phyloP scores from a whole-genome alignment of 2,797 vertebrate genomes.

The Synanceia verrucosa region DNA sequence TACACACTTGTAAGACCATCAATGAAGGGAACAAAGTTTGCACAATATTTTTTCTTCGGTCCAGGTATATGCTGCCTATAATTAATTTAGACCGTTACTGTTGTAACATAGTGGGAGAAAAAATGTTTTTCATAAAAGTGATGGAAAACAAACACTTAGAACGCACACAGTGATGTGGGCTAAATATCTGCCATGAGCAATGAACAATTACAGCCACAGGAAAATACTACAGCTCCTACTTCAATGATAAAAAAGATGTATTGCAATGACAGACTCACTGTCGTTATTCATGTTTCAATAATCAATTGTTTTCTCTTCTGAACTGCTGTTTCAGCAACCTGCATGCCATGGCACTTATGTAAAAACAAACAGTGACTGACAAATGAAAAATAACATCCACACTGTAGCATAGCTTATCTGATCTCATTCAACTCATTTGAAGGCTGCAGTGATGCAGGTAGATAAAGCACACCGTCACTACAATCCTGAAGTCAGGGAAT shows the following conservation, averaged over 20 bases:
- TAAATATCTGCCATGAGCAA: conserved; percentile 63
- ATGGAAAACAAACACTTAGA: conserved; percentile 63
- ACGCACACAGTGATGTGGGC: conserved; percentile 54
- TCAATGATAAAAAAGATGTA: conserved; percentile 60
- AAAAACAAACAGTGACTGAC: conserved; percentile 54
- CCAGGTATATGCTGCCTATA: conserved; percentile 64
- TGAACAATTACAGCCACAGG: conserved; percentile 68
- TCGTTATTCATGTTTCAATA: conserved; percentile 18
- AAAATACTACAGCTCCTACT: conserved; percentile 65
- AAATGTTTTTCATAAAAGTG: conserved; percentile 64
- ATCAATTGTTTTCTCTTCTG: conserved; percentile 17
- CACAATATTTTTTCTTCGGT: conserved; percentile 68
- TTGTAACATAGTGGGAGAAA: conserved; percentile 56
- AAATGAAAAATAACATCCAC: conserved; percentile 61
- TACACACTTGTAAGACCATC: conserved; percentile 74
- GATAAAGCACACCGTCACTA: conserved; percentile 25
- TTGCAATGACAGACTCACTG: conserved; percentile 53
- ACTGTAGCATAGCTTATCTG: conserved; percentile 45
- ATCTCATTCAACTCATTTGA: conserved; percentile 20
- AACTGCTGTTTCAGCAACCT: conserved; percentile 38
- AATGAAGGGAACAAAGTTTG: conserved; percentile 70
- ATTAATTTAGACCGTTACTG: conserved; percentile 46
- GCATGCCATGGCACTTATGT: conserved; percentile 74
- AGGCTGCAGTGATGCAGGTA: conserved; percentile 38
- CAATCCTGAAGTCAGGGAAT: conserved; percentile 40